Evolutionary conservation across 2,797 vertebrate genomes (phyloP).

Genomic region (Helarctos malayanus): DNA sequence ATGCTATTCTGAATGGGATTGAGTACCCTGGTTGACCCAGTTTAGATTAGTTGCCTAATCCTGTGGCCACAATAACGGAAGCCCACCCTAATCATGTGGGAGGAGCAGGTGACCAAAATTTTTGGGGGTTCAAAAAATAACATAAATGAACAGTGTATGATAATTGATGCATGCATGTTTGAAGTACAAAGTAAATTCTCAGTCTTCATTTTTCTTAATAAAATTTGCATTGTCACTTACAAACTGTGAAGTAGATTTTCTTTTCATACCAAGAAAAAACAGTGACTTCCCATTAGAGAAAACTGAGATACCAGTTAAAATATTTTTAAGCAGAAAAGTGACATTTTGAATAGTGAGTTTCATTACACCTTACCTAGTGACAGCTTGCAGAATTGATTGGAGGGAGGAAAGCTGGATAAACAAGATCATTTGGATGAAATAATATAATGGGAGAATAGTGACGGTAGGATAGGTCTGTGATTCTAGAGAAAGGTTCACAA

Average conservation of each 20-base stretch:
- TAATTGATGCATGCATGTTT: not conserved
- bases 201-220: not conserved
- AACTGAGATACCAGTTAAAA: slow-evolving; percentile 33
- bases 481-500: not conserved
- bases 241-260: not conserved
- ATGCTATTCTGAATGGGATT: not conserved
- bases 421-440: not conserved
- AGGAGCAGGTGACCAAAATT: not conserved
- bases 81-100: not conserved
- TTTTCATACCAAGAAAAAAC: not conserved
- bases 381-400: not conserved
- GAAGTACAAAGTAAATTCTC: not conserved
- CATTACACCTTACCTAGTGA: not conserved
- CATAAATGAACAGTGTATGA: not conserved
- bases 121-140: not conserved
- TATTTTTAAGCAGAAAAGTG: slow-evolving; percentile 43
- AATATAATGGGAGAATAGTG: not conserved
- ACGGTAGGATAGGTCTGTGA: not conserved
- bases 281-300: not conserved
- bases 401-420: not conserved
- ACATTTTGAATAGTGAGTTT: not conserved
- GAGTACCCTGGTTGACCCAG: not conserved
- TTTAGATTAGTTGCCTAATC: not conserved
- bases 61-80: not conserved
- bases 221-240: slow-evolving; percentile 5